Base-by-base conservation (phyloP, 2,888 invertebrate genomes). In the Ditylenchus weischeri region DNA sequence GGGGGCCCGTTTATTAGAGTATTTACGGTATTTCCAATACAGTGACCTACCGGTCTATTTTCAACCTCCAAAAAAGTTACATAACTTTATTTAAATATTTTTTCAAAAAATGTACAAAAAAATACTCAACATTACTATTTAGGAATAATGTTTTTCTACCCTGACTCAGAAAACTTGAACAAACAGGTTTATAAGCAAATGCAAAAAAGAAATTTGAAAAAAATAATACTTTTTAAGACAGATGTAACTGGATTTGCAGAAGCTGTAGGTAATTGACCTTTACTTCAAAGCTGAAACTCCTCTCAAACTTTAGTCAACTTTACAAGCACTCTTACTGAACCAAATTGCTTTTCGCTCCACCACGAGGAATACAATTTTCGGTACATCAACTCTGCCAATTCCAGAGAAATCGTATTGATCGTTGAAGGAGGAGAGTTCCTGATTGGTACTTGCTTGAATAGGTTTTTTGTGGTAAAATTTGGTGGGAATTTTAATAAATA, bases 231-330 rank as follows among this genome's bases (percentile, higher is more conserved):
- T 38, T 72, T 76, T 64, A 65, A 81, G 78, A 90, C 94, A 79
- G 92, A 90, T 84, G 90, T 91, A 85, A 90, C 95, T 73, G 95
- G 96, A 2, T 86, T 96, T 54, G 91, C 92, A 83, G 94, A 95
- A 87, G 95, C 94, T 49, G 90, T 95, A 43, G 43, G 43, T 43
- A 43, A 43, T 15, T 43, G 15, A 8, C 1, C 8, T 29, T 29
- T 15, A 15, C 43, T 43, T 43, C 13, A 13, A 43, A 43, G 8
- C 5, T 15, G 11, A 43, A 43, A 43, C 43, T 15, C 43, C 15
- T 10, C 43, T 43, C 43, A 43, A 43, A 2, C 15, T 43, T 43
- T 43, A 65, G 90, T 93, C 60, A 91, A 92, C 84, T 96, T 96
- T 86, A 90, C 93, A 77, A 89, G 90, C 21, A 76, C 76, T 49